Conservation (phyloP, 2,113 vertebrate genomes). For the Nerophis ophidion region DNA sequence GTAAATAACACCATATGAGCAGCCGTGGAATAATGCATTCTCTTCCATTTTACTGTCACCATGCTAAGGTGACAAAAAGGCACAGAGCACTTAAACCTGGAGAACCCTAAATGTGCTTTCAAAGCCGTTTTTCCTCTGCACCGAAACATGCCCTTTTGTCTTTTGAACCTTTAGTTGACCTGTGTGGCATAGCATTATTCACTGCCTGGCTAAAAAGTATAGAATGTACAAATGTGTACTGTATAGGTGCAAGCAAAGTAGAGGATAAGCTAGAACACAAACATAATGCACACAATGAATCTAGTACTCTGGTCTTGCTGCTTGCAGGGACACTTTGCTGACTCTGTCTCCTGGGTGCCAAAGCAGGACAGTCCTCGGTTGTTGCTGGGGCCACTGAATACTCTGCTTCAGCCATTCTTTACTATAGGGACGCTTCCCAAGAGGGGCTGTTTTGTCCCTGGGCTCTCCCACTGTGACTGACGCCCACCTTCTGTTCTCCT, state of each 20-base stretch:
- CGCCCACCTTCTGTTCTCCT: conserved; percentile 71
- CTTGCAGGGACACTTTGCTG: conserved; percentile 70
- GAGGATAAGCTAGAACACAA: conserved; percentile 42
- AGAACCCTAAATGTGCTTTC: conserved; percentile 24
- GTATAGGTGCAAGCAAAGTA: conserved; percentile 23
- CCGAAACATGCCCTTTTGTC: conserved; percentile 23
- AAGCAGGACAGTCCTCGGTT: conserved; percentile 63
- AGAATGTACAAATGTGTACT: background rate
- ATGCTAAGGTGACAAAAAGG: conserved; percentile 33
- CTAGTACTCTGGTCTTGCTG: conserved; percentile 47
- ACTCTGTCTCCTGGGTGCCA: conserved; percentile 62
- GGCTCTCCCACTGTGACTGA: conserved; percentile 62
- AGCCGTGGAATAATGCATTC: conserved; percentile 20
- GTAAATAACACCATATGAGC: conserved; percentile 16
- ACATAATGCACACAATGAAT: conserved; percentile 55
- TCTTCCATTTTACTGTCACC: conserved; percentile 30
- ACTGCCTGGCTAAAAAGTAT: conserved; percentile 10
- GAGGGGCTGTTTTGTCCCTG: conserved; percentile 54
- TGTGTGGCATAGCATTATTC: conserved; percentile 57
- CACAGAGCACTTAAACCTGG: conserved; percentile 17
- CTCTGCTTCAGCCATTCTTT: conserved; percentile 72
- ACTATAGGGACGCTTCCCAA: conserved; percentile 65
- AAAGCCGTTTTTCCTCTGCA: conserved; percentile 31
- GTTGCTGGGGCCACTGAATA: conserved; percentile 66
- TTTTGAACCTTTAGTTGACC: conserved; percentile 51